Base-by-base conservation (phyloP, 2,113 vertebrate species). In the Callipepla squamata region DNA sequence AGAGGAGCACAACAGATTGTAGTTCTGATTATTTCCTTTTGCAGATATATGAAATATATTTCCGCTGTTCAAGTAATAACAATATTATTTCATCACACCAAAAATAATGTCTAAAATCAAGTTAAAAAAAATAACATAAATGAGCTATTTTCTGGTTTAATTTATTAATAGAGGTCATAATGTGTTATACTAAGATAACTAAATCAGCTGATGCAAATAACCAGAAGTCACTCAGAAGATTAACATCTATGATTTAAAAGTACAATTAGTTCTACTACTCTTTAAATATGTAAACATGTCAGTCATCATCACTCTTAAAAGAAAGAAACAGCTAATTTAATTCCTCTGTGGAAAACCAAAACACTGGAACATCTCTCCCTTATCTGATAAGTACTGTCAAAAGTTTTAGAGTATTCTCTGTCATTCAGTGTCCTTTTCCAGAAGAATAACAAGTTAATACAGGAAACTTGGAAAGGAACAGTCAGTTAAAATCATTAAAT, bases 141-240 rank as follows among this genome's bases (percentile, higher is more conserved):
- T 42, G 58, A 48, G 8, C n/a, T 7, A 40, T 12, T 23, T 85
- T 79, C 58, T 85, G 75, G 17, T 44, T 79, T 20, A 48, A 36
- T 92, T 89, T 87, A 61, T 68, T 67, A 61, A 51, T 19, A 40
- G 40, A 40, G 40, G 40, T 40, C 40, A 40, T 13, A 40, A 40
- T 40, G 40, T 40, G 40, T 30, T 67, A 75, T 68, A 91, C 63
- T 74, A 68, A 63, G 20, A 21, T 72, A 93, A 89, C 68, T 48
- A 65, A 62, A 91, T 75, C 81, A 93, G 36, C 47, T 93, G 74
- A 91, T 63, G 42, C 58, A 87, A 87, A 85, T 72, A 82, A 76
- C 63, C 67, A 94, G 82, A 79, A 80, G 53, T 59, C 85, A 93
- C 38, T 85, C 75, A 87, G 88, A 87, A 87, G 89, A 95, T 91